Evolutionary conservation across 2,888 invertebrate genomes (phyloP).

Genomic region (Drosophila sordidula): DNA sequence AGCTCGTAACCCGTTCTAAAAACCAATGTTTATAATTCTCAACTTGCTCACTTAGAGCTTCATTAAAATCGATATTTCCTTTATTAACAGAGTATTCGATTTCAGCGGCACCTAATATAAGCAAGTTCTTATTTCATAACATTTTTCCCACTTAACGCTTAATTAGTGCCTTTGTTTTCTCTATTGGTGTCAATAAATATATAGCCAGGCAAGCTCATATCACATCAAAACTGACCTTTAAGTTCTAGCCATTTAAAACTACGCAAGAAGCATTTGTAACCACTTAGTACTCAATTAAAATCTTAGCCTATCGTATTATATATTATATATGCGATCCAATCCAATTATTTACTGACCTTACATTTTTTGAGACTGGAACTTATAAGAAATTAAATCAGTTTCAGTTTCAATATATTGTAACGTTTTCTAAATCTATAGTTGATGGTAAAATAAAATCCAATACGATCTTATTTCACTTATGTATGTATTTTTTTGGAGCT

Average conservation of each 20-base stretch:
- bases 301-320: too few species aligned
- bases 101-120: not conserved
- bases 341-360: too few species aligned
- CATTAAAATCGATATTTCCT: slow-evolving; percentile 4
- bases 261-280: too few species aligned
- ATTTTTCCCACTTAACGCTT: slow-evolving; percentile 5
- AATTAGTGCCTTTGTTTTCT: not conserved
- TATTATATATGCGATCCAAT: too few species aligned
- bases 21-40: not conserved
- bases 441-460: not conserved
- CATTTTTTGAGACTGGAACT: too few species aligned
- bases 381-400: too few species aligned
- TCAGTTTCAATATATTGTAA: too few species aligned
- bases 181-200: not conserved
- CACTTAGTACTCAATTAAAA: too few species aligned
- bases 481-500: not conserved
- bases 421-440: too few species aligned
- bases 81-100: slow-evolving; percentile 2
- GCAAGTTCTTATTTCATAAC: not conserved
- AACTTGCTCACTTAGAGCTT: slow-evolving; percentile 13
- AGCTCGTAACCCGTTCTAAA: not conserved
- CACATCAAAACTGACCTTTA: not conserved
- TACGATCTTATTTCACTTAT: not conserved
- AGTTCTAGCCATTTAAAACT: too few species aligned
- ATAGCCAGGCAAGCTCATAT: too few species aligned